Conservation (phyloP, 1,140 invertebrate species). For the Hylaeus anthracinus region DNA sequence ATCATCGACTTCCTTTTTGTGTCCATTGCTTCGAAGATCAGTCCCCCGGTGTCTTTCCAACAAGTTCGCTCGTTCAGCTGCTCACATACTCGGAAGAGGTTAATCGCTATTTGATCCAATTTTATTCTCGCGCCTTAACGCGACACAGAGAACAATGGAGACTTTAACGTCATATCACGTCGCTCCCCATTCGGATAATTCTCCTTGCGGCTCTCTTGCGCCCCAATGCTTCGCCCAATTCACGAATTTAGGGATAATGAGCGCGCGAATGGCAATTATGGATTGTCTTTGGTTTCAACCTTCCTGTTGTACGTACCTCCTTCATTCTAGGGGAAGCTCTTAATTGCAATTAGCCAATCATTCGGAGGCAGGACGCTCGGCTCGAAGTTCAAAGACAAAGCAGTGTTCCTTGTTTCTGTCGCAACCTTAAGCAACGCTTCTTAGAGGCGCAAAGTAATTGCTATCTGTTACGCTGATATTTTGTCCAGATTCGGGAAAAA, state of each 20-base stretch:
- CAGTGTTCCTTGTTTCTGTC: neutral
- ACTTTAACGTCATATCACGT: conserved; percentile 62
- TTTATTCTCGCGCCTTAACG: conserved; percentile 73
- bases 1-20: neutral
- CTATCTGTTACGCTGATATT: too few relatives aligned
- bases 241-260: conserved; percentile 51
- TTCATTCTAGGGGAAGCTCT: conserved; percentile 13
- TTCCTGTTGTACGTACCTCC: conserved; percentile 51
- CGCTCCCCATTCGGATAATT: conserved; percentile 38
- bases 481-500: too few relatives aligned
- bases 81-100: conserved; percentile 67
- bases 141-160: conserved; percentile 67
- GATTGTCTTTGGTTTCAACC: conserved; percentile 59
- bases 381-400: conserved; percentile 18
- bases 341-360: conserved; percentile 58
- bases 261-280: conserved; percentile 56
- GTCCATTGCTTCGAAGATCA: conserved; percentile 34
- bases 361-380: neutral
- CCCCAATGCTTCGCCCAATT: conserved; percentile 42
- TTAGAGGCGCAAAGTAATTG: too few relatives aligned
- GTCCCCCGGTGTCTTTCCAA: conserved; percentile 36
- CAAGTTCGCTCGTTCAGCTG: conserved; percentile 41
- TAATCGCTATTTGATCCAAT: conserved; percentile 80
- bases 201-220: conserved; percentile 7
- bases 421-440: too few relatives aligned